Base-by-base conservation (phyloP, 1,140 invertebrate species). In the Globodera rostochiensis region DNA sequence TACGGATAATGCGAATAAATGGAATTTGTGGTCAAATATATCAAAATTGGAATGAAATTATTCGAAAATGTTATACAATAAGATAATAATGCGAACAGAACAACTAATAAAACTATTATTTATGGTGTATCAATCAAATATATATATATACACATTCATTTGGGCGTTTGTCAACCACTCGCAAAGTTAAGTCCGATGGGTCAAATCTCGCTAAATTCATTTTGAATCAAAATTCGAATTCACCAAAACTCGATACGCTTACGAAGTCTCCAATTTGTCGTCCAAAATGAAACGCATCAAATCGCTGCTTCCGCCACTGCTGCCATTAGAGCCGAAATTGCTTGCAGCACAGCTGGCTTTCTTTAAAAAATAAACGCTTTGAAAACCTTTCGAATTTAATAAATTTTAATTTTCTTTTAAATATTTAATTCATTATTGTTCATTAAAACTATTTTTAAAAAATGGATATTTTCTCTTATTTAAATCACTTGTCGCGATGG, bases 251-350 rank as follows among this genome's bases (percentile, higher is more conserved):
- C 57, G 4, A 19, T 73, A 19, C 19, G 49, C 83, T 87, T 74
- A 85, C 84, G 84, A 85, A 49, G 84, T 85, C 47, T 85, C 84
- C 25, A 85, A 46, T 36, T 81, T 46, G 60, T 85, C 84, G 77
- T 84, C 75, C 19, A 85, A 73, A 53, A 85, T 86, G 19, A 85
- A 69, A 15, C 79, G 77, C 46, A 85, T 80, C 3, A 85, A 77
- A 21, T 47, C 9, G 9, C 8, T 60, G 50, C 46, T 15, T 15
- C 15, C 57, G 49, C n/a, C n/a, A 49, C 57, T 71, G n/a, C 70
- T 70, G 25, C 46, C 46, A n/a, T 71, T 53, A 1, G 66, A 25
- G 13, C 50, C 60, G 8, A 80, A 46, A 7, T 66, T 75, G 46
- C 49, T 81, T 67, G 25, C 19, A 75, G 77, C 15, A 64, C 45